These are phyloP conservation scores for Sebastes hubbsi DNA, from an alignment of 2,797 vertebrate genomes.

Conservation along the genomic window DNA sequence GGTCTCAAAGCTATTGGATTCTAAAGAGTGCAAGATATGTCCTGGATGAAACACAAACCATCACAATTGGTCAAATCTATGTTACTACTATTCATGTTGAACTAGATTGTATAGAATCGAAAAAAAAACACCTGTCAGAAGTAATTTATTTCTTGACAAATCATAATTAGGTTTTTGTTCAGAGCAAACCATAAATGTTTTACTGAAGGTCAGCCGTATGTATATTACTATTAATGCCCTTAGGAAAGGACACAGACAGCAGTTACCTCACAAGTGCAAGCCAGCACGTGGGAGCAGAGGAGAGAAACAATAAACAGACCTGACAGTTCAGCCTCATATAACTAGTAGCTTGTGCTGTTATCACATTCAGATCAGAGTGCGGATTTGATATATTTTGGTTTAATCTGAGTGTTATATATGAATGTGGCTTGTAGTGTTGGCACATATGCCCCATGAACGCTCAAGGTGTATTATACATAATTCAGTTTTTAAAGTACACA, in stretches of 20 bases:
- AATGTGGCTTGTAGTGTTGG: not conserved
- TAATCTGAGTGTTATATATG: not conserved
- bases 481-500: not conserved
- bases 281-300: slow-evolving; percentile 38
- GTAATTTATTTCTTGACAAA: not conserved
- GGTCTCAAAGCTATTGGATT: slow-evolving; percentile 1
- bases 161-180: not conserved
- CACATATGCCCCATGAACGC: not conserved
- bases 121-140: not conserved
- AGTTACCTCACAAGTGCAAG: slow-evolving; percentile 33
- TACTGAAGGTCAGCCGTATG: slow-evolving; percentile 28
- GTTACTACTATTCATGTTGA: not conserved
- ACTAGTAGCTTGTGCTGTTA: slow-evolving; percentile 24
- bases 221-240: slow-evolving; percentile 33
- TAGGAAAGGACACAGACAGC: slow-evolving; percentile 37
- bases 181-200: not conserved
- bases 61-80: not conserved
- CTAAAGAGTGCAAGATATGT: not conserved
- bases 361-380: slow-evolving; percentile 17
- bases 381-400: not conserved
- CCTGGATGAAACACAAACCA: slow-evolving; percentile 1
- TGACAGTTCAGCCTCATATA: slow-evolving; percentile 47
- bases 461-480: not conserved
- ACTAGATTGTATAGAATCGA: not conserved
- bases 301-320: slow-evolving; percentile 56